These are phyloP conservation scores for Hydrotaea diabolus DNA, from an alignment of 2,888 invertebrate species.

Conservation along the genomic window DNA sequence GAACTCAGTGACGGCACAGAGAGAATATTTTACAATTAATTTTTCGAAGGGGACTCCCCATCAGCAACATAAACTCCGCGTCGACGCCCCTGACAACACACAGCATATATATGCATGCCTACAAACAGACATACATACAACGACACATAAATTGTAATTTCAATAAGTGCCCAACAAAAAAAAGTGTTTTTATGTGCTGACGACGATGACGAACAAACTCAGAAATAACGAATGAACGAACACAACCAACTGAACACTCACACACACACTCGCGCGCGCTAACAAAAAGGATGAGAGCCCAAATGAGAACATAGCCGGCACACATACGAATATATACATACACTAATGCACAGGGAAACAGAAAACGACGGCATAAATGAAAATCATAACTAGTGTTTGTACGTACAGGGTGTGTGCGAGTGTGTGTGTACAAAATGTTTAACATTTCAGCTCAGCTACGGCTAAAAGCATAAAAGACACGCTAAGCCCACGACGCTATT, in stretches of 20 bases:
- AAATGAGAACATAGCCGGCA: slow-evolving; percentile 1
- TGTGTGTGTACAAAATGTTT: background rate
- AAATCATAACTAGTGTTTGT: slow-evolving; percentile 57
- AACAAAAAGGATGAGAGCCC: slow-evolving; percentile 30
- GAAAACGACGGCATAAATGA: slow-evolving; percentile 67
- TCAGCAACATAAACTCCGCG: background rate
- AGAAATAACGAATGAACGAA: slow-evolving; percentile 63
- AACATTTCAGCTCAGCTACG: slow-evolving; percentile 57
- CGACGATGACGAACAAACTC: slow-evolving; percentile 61
- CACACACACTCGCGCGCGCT: background rate
- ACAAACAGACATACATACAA: background rate
- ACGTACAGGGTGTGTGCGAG: too few species aligned
- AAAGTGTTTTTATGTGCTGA: slow-evolving; percentile 46
- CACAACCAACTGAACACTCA: slow-evolving; percentile 27
- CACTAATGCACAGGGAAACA: slow-evolving; percentile 27
- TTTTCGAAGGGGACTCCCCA: background rate
- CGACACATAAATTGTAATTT: slow-evolving; percentile 62
- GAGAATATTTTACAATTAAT: too few species aligned
- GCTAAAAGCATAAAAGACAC: slow-evolving; percentile 36
- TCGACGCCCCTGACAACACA: slow-evolving; percentile 40
- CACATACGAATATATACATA: background rate
- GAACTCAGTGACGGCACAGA: too few species aligned
- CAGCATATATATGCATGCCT: background rate
- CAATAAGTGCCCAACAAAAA: slow-evolving; percentile 61
- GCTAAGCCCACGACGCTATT: background rate